Base-by-base conservation (phyloP, 2,888 invertebrate genomes). In the Drosophila buzzatii region DNA sequence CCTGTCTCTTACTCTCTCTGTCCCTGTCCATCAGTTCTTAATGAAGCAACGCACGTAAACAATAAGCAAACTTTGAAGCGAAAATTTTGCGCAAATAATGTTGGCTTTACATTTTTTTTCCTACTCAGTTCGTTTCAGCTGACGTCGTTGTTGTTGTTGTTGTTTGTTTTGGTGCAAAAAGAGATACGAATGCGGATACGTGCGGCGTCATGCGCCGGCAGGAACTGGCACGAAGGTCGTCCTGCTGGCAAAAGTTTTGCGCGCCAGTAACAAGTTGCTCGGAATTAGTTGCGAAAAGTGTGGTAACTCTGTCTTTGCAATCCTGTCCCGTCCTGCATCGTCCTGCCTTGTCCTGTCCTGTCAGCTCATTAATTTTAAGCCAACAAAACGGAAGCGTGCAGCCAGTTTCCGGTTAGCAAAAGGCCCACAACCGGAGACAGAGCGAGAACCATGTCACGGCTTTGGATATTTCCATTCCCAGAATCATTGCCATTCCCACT, bases 381-480 rank as follows among this genome's bases (percentile, higher is more conserved):
- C 90, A 84, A 51, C 70, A 89, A 90, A 85, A 75, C 91, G 91
- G 86, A 90, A 90, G 91, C 91, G 88, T 90, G 86, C 91, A 90
- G 80, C 82, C 86, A 71, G 90, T 82, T 90, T 90, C 91, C 91
- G 86, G 85, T 82, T 88, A 72, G 78, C 74, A 67, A 76, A 73
- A 80, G 76, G 68, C 56, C 49, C 47, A 70, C 58, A 71, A n/a
- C 65, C 76, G 80, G 80, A 86, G 84, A 87, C 85, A 85, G 51
- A 51, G 73, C 61, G 68, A 58, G 62, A 65, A 69, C 65, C 71
- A 67, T 76, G 87, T 85, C 87, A 81, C 69, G 69, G 59, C 66
- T 70, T 69, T 75, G 75, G 64, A 65, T 79, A 78, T 64, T 73
- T 70, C 57, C 33, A 66, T 66, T 57, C 56, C 52, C 67, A 70